Conservation (phyloP, 2,888 invertebrate species). For the Tineola bisselliella region DNA sequence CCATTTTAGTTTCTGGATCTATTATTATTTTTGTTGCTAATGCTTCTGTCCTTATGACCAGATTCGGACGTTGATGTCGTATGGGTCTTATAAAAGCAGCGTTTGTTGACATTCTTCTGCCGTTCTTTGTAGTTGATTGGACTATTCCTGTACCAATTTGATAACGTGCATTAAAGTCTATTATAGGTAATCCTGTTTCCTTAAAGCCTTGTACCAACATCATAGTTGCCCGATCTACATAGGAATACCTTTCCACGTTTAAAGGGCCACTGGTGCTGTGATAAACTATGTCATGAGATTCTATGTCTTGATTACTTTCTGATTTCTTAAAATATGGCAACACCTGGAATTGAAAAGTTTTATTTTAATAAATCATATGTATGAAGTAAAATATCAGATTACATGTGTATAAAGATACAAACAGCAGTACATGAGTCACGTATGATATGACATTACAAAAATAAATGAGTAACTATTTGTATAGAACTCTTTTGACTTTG, state of each 20-base stretch:
- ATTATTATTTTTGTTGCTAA: constrained; percentile 68
- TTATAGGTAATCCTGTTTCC: constrained; percentile 68
- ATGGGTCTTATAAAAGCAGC: constrained; percentile 74
- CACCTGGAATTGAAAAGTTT: constrained; percentile 60
- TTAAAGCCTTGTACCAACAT: constrained; percentile 69
- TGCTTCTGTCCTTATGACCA: constrained; percentile 60
- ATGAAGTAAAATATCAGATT: no score
- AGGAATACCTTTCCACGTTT: constrained; percentile 72
- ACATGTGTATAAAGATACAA: no score
- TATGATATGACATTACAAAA: no score
- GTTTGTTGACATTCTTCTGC: constrained; percentile 71
- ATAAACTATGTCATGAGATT: constrained; percentile 59
- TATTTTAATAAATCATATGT: no score
- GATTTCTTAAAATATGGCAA: constrained; percentile 77
- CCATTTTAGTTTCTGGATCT: constrained; percentile 60
- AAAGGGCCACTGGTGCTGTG: constrained; percentile 72
- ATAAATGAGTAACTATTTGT: no score
- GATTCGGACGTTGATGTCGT: constrained; percentile 57
- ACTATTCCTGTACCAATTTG: constrained; percentile 71
- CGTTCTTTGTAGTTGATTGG: constrained; percentile 71
- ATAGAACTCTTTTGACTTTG: neutral
- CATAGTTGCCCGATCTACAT: constrained; percentile 67
- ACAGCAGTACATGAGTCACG: no score
- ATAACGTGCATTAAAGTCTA: constrained; percentile 67
- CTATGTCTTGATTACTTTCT: constrained; percentile 70